Conservation (phyloP, 2,113 vertebrate species). For the Chlorocebus sabaeus region DNA sequence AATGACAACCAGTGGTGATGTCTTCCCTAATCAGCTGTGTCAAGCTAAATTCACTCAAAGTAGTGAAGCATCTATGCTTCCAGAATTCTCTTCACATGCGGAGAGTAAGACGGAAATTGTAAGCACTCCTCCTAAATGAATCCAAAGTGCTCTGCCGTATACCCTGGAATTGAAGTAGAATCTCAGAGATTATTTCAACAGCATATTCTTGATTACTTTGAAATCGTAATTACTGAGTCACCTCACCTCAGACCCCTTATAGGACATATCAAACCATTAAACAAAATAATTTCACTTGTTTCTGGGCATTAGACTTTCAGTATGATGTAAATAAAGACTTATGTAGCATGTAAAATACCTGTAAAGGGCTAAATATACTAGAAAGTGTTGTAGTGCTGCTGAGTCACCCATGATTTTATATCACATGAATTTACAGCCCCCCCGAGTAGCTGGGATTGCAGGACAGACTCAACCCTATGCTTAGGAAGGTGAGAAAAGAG, state of each 20-base stretch:
- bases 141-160: background rate
- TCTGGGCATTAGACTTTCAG: background rate
- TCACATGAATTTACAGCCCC: background rate
- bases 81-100: background rate
- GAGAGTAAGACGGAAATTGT: background rate
- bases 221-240: conserved; percentile 66
- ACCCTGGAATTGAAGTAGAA: background rate
- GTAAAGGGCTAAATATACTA: background rate
- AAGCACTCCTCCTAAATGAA: background rate
- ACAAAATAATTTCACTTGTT: conserved; percentile 19
- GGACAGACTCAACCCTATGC: background rate
- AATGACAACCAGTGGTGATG: background rate
- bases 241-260: conserved; percentile 44
- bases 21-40: background rate
- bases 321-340: background rate
- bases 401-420: background rate
- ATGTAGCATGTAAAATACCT: background rate
- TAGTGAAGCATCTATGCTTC: background rate
- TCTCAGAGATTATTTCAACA: conserved; percentile 13
- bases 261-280: conserved; percentile 53
- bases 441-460: too few species aligned
- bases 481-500: background rate
- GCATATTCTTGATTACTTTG: conserved; percentile 34
- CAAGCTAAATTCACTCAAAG: background rate
- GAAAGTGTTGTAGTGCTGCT: background rate